Conservation (phyloP, 2,113 vertebrate genomes). For the Pluvialis apricaria region DNA sequence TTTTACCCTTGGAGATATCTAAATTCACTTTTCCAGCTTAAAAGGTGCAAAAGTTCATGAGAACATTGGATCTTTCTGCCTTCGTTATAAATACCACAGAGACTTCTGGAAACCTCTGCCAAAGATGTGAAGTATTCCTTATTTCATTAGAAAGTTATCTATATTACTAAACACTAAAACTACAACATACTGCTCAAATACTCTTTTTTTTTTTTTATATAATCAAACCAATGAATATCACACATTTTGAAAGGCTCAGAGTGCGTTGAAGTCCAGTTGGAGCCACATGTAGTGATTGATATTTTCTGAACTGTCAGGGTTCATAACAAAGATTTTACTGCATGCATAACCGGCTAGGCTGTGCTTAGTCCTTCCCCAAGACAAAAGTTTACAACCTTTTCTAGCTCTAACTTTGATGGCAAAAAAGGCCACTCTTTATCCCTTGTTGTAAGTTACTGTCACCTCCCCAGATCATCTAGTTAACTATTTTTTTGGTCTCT, state of each 20-base stretch:
- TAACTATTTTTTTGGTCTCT: not conserved
- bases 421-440: not conserved
- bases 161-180: not conserved
- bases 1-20: not conserved
- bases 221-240: not conserved
- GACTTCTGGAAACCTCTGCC: not conserved
- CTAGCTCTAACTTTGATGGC: not conserved
- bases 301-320: not conserved
- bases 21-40: not conserved
- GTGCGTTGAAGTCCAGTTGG: not conserved
- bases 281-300: rapidly evolving
- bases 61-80: not conserved
- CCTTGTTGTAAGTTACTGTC: not conserved
- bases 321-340: not conserved
- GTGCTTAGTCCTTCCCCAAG: not conserved
- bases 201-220: not conserved
- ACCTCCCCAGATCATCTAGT: not conserved
- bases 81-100: not conserved
- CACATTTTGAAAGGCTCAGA: not conserved
- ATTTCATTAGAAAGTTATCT: not conserved
- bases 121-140: not conserved
- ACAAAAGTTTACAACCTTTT: not conserved
- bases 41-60: slow-evolving; percentile 4
- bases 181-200: not conserved
- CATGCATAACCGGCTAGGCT: not conserved